phyloP scores from a whole-genome alignment of 2,888 invertebrate species.

The Cephus spinipes region DNA sequence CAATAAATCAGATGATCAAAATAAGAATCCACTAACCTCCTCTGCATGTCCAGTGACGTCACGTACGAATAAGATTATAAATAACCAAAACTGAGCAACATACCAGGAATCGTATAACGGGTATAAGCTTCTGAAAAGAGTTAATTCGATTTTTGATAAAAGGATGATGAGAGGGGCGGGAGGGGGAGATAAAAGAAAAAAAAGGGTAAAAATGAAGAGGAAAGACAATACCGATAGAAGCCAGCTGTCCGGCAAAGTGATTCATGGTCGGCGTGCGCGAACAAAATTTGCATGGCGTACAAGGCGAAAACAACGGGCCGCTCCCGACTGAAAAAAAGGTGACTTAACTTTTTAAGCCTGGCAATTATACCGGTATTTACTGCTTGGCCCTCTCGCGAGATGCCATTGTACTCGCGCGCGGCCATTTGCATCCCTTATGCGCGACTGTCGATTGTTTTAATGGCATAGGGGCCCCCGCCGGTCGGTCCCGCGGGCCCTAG shows the following conservation, averaged over 20 bases:
- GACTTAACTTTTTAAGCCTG: conserved; percentile 50
- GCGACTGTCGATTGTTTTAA: conserved; percentile 61
- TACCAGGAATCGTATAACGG: not conserved
- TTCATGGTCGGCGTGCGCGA: not conserved
- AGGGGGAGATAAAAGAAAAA: not conserved
- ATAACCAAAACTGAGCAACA: not conserved
- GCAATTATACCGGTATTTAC: conserved; percentile 65
- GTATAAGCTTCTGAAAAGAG: not conserved
- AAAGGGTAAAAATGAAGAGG: not conserved
- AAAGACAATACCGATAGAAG: not conserved
- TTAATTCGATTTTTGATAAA: not conserved
- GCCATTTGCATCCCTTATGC: conserved; percentile 57
- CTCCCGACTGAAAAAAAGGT: conserved; percentile 9
- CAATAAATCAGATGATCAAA: not conserved
- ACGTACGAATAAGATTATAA: not conserved
- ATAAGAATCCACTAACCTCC: not conserved
- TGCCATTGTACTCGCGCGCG: conserved; percentile 55
- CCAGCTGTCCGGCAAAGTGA: not conserved
- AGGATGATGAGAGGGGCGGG: not conserved
- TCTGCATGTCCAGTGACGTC: not conserved
- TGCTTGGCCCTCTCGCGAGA: conserved; percentile 50
- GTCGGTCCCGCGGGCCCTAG: conserved; percentile 42
- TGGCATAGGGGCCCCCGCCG: conserved; percentile 38
- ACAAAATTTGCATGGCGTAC: not conserved
- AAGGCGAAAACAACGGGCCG: not conserved